A percentile compares a stretch with the other conserved stretches of the same genome.
Evolutionary conservation across 2,888 invertebrate species (phyloP).

Genomic region (Harmothoe impar): DNA sequence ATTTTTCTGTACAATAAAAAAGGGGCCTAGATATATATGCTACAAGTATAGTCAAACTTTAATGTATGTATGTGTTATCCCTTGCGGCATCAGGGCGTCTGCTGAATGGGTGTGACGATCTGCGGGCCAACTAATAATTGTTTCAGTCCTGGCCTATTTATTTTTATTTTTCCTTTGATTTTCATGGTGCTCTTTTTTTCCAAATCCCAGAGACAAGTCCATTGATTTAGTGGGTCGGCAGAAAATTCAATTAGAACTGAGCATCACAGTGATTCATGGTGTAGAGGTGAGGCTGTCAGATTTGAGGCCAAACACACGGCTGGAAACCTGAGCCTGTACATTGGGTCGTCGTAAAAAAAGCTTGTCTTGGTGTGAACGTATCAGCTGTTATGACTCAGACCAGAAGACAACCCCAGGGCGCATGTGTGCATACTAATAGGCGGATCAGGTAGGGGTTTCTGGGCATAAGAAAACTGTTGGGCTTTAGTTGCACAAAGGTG

Average conservation of each 20-base stretch:
- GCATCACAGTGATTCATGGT: constrained; percentile 42
- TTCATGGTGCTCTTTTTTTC: not conserved
- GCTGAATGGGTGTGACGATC: no score
- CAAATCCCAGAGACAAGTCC: not conserved
- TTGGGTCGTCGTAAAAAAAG: not conserved
- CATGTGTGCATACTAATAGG: not conserved
- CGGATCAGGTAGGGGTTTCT: not conserved
- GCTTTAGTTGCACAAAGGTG: no score
- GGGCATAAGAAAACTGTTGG: not conserved
- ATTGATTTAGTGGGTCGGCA: constrained; percentile 21
- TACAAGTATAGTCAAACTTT: no score
- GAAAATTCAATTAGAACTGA: constrained; percentile 37
- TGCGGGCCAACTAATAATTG: not conserved
- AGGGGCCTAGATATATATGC: no score
- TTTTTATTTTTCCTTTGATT: not conserved
- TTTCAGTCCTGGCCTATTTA: not conserved
- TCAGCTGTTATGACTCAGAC: constrained; percentile 35
- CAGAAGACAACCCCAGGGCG: not conserved
- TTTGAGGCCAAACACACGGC: constrained; percentile 11
- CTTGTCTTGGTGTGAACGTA: not conserved
- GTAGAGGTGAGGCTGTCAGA: constrained; percentile 20
- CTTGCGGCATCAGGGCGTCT: no score
- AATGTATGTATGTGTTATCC: no score
- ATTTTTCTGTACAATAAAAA: no score
- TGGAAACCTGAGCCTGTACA: not conserved